Conservation (phyloP, 1,140 invertebrate genomes). For the Ostrea denselamellosa region DNA sequence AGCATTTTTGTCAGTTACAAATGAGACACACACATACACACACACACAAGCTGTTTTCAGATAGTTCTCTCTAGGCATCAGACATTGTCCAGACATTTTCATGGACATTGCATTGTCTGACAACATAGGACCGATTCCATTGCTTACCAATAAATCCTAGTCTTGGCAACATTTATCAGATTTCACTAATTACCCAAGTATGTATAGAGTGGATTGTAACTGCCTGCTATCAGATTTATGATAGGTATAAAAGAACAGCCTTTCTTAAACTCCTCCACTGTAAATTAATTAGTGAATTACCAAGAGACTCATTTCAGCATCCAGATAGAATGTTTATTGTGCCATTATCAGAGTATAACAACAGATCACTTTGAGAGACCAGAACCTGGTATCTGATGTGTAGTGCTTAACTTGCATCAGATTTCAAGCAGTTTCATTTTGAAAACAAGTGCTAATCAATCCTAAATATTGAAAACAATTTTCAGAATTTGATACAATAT, state of each 20-base stretch:
- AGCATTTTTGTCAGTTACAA: no score
- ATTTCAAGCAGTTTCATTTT: background rate
- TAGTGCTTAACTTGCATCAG: background rate
- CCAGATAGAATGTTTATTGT: background rate
- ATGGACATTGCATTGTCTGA: background rate
- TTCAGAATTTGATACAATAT: background rate
- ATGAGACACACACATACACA: no score
- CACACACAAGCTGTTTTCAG: background rate
- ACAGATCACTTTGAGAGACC: background rate
- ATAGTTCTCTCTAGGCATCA: background rate
- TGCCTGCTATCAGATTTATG: slow-evolving; percentile 10
- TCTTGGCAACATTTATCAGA: slow-evolving; percentile 7
- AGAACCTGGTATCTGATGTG: background rate
- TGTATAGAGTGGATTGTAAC: background rate
- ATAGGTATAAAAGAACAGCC: slow-evolving; percentile 17
- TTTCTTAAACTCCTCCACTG: slow-evolving; percentile 1
- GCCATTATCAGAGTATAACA: slow-evolving; percentile 13
- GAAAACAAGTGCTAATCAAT: background rate
- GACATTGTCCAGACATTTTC: background rate
- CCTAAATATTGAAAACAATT: background rate
- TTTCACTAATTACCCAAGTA: slow-evolving; percentile 23
- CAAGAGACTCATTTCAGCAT: background rate
- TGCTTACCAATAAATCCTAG: background rate
- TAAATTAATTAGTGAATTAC: slow-evolving; percentile 38
- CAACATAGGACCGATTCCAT: background rate